These are phyloP conservation scores for Liopterus haemorrhoidalis DNA, from an alignment of 2,888 invertebrate species.

Conservation along the genomic window DNA sequence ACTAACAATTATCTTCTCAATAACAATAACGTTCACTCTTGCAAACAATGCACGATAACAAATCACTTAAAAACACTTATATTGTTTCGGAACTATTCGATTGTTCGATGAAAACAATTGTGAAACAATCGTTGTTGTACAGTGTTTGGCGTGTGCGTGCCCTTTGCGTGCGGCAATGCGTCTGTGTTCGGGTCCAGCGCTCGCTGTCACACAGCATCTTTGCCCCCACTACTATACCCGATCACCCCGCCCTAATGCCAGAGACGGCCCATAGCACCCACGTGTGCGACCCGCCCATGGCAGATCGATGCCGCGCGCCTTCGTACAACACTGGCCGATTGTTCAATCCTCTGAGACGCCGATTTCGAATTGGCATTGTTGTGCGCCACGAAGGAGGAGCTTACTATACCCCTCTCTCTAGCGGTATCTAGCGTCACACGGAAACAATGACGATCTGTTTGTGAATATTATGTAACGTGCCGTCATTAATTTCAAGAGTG, in stretches of 20 bases:
- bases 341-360: constrained; percentile 39
- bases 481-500: constrained; percentile 20
- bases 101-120: too few species aligned
- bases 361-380: constrained; percentile 46
- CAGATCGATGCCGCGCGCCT: constrained; percentile 39
- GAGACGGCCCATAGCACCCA: constrained; percentile 22
- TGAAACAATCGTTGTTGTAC: too few species aligned
- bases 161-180: constrained; percentile 45
- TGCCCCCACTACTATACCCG: constrained; percentile 40
- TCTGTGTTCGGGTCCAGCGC: constrained; percentile 39
- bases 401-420: constrained; percentile 4
- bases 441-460: constrained; percentile 8
- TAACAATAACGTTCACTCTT: neutral
- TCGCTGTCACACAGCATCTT: constrained; percentile 36
- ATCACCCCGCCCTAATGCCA: constrained; percentile 36
- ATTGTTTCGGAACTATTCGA: too few species aligned
- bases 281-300: constrained; percentile 22
- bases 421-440: constrained; percentile 11
- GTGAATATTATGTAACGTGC: constrained; percentile 5
- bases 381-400: constrained; percentile 20
- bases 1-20: neutral
- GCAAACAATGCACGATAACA: constrained; percentile 10
- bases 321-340: constrained; percentile 44
- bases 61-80: too few species aligned
- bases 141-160: constrained; percentile 43